These are phyloP conservation scores for Phyllotreta striolata DNA, from an alignment of 2,888 invertebrate species.

Conservation along the genomic window DNA sequence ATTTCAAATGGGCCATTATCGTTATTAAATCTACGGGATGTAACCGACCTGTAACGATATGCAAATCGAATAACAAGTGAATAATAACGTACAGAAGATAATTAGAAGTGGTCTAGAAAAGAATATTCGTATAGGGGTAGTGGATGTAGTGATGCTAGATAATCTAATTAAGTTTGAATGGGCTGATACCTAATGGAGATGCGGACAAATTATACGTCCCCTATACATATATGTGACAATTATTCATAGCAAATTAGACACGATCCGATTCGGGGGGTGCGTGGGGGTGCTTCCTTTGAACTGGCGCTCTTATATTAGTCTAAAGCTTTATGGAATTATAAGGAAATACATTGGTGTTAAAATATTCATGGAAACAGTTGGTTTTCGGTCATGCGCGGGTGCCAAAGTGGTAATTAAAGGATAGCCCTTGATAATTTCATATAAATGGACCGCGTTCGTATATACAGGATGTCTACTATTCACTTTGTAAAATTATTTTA, in stretches of 20 bases:
- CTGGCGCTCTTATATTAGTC: neutral
- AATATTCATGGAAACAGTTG: conserved; percentile 11
- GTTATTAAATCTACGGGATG: neutral
- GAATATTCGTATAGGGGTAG: conserved; percentile 46
- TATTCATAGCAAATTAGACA: conserved; percentile 43
- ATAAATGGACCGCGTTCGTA: too few relatives aligned
- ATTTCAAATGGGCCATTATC: too few relatives aligned
- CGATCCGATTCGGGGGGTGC: conserved; percentile 2
- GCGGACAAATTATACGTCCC: conserved; percentile 50
- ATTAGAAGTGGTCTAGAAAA: conserved; percentile 26
- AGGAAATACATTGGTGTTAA: conserved; percentile 17
- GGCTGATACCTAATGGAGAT: conserved; percentile 46
- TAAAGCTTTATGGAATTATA: conserved; percentile 13
- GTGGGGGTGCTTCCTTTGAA: conserved; percentile 10
- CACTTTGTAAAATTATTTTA: too few relatives aligned
- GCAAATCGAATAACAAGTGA: conserved; percentile 21
- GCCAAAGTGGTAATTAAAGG: too few relatives aligned
- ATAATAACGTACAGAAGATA: conserved; percentile 12
- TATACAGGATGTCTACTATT: too few relatives aligned
- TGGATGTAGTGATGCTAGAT: conserved; percentile 47
- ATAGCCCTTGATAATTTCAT: too few relatives aligned
- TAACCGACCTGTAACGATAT: conserved; percentile 8
- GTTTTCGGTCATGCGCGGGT: neutral
- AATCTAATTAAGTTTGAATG: conserved; percentile 48
- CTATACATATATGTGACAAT: conserved; percentile 43